Base-by-base conservation (phyloP, 1,140 invertebrate genomes). In the Tribolium castaneum region DNA sequence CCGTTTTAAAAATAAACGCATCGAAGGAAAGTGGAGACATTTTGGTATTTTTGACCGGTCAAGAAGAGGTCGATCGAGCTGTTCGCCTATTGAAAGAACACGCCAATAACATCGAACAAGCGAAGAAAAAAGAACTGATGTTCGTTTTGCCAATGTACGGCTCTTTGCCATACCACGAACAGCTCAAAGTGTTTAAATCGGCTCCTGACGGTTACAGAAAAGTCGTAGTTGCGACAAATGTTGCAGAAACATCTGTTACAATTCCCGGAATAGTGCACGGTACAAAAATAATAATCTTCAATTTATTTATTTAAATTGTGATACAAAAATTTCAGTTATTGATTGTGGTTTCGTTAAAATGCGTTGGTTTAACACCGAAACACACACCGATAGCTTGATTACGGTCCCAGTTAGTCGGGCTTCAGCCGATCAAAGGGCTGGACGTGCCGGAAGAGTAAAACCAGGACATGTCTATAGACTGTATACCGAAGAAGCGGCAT, bases 331-430 rank as follows among this genome's bases (percentile, higher is more conserved):
- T 90, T 34, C 83, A 96, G 97, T 99, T 54, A 92, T 99, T 70
- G 98, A 99, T 86, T 94, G 95, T 88, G 98, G 98, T 1, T 99
- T 98, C 89, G 96, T 98, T n/a, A 99, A 99, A 89, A 86, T 98
- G 62, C 93, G 95, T 30, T 97, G 95, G 89, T 98, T 94, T 85
- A 96, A 98, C 84, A 90, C 93, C 0, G 90, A 93, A 25, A 93
- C 95, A 10, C 93, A 94, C 14, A 95, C 96, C 7, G 97, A 99
- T 86, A 93, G 92, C 66, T 86, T 99, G 1, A 91, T 97, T 6
- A 90, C 96, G 2, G 92, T 96, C 39, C 94, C 97, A 0, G 90
- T 96, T 9, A 97, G 96, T 1, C 92, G 94, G 89, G 95, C 97
- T 6, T 97, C 96, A 9, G 97, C 98, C 0, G 89, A 93, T 59